A percentile compares a stretch with the other conserved stretches of the same genome.
These are phyloP conservation scores for Spilogale gracilis DNA, from an alignment of 2,113 vertebrate species.

Conservation along the genomic window DNA sequence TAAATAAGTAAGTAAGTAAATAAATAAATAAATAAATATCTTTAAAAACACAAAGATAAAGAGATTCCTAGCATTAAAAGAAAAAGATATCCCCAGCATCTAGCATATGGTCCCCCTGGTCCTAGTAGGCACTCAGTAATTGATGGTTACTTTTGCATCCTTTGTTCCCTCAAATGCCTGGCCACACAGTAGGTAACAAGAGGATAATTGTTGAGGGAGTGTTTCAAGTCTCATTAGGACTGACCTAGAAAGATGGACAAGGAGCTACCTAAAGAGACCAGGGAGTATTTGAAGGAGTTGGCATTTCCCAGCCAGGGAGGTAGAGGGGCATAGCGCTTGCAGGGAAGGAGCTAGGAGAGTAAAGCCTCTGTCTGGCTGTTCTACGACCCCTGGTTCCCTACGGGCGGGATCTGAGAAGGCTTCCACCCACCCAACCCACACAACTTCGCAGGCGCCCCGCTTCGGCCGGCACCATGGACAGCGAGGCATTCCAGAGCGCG, in stretches of 20 bases:
- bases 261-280: background rate
- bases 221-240: background rate
- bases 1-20: background rate
- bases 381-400: background rate
- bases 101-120: background rate
- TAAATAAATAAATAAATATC: background rate
- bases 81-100: background rate
- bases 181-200: background rate
- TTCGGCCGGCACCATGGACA: slow-evolving; percentile 82
- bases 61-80: background rate
- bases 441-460: slow-evolving; percentile 43
- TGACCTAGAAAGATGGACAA: background rate
- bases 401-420: background rate
- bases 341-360: background rate
- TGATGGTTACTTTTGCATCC: background rate
- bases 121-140: background rate
- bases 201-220: background rate
- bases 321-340: background rate
- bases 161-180: background rate
- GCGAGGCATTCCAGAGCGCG: slow-evolving; percentile 73
- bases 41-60: background rate
- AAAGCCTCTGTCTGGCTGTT: background rate
- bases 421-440: background rate
- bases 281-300: background rate
- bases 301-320: background rate